A percentile compares a stretch with the other conserved stretches of the same genome.
Evolutionary conservation across 2,797 vertebrate genomes (phyloP).

Genomic region (Tragelaphus oryx): DNA sequence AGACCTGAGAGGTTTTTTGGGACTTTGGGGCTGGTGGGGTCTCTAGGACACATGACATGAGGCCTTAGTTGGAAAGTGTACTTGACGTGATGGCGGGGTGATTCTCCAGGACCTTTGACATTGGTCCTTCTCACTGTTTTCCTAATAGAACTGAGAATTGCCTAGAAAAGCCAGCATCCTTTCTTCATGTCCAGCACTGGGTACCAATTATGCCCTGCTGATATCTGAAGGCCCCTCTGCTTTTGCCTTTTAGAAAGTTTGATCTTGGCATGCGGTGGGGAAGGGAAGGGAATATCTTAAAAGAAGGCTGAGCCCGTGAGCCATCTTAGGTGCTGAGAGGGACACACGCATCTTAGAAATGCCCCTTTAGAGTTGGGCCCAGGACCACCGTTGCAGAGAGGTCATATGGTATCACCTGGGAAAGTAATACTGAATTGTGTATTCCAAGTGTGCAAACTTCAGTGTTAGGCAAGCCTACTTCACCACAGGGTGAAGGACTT

Average conservation of each 20-base stretch:
- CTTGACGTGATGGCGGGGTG: not conserved
- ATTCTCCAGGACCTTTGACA: not conserved
- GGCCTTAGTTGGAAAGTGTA: not conserved
- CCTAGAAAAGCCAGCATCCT: not conserved
- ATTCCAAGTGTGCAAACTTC: not conserved
- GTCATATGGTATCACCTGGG: not conserved
- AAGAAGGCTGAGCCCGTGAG: not conserved
- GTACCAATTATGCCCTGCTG: not conserved
- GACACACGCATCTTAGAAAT: not conserved
- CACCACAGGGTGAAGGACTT: not conserved
- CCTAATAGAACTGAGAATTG: not conserved
- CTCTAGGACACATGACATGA: not conserved
- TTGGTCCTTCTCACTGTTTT: not conserved
- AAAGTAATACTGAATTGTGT: not conserved
- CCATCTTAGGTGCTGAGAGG: not conserved
- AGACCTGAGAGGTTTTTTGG: constrained; percentile 11
- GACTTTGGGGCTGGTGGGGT: not conserved
- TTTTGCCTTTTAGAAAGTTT: not conserved
- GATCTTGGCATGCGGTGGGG: not conserved
- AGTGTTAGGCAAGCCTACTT: not conserved
- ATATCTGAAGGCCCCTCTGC: not conserved
- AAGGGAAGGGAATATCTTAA: not conserved
- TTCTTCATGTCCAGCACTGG: not conserved
- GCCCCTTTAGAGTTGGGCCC: not conserved
- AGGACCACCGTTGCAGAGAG: not conserved